phyloP scores from a whole-genome alignment of 2,113 vertebrate species.

The Suricata suricatta region DNA sequence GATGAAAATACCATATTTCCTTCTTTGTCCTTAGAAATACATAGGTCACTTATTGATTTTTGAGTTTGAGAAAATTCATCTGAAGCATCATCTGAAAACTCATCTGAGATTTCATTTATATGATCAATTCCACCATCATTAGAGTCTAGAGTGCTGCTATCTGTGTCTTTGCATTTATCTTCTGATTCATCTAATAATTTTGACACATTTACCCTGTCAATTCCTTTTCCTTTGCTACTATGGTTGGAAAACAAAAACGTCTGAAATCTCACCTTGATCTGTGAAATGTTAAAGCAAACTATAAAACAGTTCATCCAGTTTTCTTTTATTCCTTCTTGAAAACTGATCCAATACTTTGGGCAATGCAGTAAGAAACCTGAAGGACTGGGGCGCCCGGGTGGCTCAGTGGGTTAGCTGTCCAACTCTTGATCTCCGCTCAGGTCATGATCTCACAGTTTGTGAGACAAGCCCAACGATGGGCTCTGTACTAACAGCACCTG shows the following conservation, averaged over 20 bases:
- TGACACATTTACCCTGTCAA: not conserved
- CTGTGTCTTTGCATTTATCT: not conserved
- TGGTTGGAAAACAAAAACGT: slow-evolving; percentile 4
- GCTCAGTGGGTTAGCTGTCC: too few relatives aligned
- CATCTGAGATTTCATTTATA: not conserved
- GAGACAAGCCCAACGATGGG: too few relatives aligned
- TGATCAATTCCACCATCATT: not conserved
- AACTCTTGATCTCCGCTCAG: too few relatives aligned
- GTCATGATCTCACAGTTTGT: too few relatives aligned
- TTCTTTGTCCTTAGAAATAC: slow-evolving; percentile 21
- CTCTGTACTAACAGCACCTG: too few relatives aligned
- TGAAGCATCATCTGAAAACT: not conserved
- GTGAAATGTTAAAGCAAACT: not conserved
- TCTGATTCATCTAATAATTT: slow-evolving; percentile 10
- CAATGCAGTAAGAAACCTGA: not conserved
- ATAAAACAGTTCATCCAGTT: not conserved
- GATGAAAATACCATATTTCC: not conserved
- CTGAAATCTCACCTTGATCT: not conserved
- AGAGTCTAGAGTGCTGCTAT: not conserved
- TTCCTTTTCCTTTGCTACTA: not conserved
- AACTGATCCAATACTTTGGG: not conserved
- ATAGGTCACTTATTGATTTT: not conserved
- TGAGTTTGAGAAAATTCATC: slow-evolving; percentile 23
- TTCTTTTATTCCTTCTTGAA: slow-evolving; percentile 16
- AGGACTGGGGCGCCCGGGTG: too few relatives aligned